A percentile compares a stretch with the other conserved stretches of the same genome.
phyloP scores from a whole-genome alignment of 2,888 invertebrate genomes.

The Apamea crenata region DNA sequence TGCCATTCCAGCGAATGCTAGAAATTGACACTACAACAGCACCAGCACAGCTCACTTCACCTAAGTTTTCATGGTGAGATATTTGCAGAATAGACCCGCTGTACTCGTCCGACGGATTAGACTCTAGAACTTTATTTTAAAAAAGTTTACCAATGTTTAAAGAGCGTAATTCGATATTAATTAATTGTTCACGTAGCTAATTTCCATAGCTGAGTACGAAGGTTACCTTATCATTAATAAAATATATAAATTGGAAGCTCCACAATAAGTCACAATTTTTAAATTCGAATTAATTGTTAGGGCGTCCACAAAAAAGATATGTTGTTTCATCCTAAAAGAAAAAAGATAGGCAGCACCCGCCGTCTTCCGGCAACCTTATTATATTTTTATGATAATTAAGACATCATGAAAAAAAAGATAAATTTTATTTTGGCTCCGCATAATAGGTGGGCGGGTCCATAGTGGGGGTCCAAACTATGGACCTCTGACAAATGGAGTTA shows the following conservation, averaged over 20 bases:
- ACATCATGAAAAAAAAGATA: slow-evolving; percentile 70
- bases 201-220: background rate
- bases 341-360: slow-evolving; percentile 52
- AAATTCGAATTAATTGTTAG: slow-evolving; percentile 45
- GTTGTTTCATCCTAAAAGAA: slow-evolving; percentile 47
- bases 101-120: too few species aligned
- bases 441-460: slow-evolving; percentile 75
- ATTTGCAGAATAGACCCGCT: too few species aligned
- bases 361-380: slow-evolving; percentile 67
- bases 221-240: background rate
- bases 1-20: background rate
- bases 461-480: slow-evolving; percentile 76
- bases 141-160: background rate
- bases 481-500: slow-evolving; percentile 85
- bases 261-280: slow-evolving; percentile 26
- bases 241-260: slow-evolving; percentile 15
- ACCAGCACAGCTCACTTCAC: background rate
- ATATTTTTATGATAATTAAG: slow-evolving; percentile 78
- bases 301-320: slow-evolving; percentile 53
- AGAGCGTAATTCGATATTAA: background rate
- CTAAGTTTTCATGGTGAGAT: background rate
- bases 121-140: background rate
- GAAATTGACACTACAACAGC: background rate
- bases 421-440: slow-evolving; percentile 67
- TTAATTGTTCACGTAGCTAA: background rate